Base-by-base conservation (phyloP, 1,140 invertebrate species). In the Drosophila funebris region DNA sequence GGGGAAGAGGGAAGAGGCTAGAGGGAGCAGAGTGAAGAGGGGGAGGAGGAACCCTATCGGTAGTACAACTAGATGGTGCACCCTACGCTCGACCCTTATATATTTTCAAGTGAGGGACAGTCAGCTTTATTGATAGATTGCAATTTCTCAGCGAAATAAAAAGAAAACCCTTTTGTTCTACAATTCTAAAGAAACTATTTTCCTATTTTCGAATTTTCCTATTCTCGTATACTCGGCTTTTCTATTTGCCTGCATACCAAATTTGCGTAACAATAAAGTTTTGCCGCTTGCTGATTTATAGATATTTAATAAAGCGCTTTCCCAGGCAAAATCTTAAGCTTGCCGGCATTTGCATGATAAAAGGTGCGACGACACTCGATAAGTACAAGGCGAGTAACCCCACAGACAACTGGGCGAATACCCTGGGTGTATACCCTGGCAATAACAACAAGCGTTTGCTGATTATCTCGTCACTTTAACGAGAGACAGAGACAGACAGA, bases 71-170 rank as follows among this genome's bases (percentile, higher is more conserved):
- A 8, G 31, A 14, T 36, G 18, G 7, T 53, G 41, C 63, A 44
- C 39, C 50, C 58, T 61, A 36, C 16, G 29, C 41, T n/a, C 48
- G 53, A 57, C 50, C 50, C 50, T 46, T 50, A 44, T 13, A 22
- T 22, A 44, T 13, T 44, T 22, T n/a, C n/a, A 16, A 9, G 27
- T 5, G 37, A 8, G 11, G 13, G 43, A 8, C 13, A 18, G 22
- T 50, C 81, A 57, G 75, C 78, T 78, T 85, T 88, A 87, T 87
- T 88, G 82, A 87, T 88, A 87, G 74, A 87, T 87, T 88, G 78
- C 82, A 68, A 85, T 87, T 82, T 72, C 70, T 61, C 58, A 71
- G 63, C 64, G 50, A 53, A 83, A n/a, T n/a, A n/a, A n/a, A n/a
- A n/a, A n/a, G n/a, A n/a, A n/a, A 54, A 64, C 61, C 67, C 82